phyloP scores from a whole-genome alignment of 2,113 vertebrate species.

The Zosterops hypoxanthus region DNA sequence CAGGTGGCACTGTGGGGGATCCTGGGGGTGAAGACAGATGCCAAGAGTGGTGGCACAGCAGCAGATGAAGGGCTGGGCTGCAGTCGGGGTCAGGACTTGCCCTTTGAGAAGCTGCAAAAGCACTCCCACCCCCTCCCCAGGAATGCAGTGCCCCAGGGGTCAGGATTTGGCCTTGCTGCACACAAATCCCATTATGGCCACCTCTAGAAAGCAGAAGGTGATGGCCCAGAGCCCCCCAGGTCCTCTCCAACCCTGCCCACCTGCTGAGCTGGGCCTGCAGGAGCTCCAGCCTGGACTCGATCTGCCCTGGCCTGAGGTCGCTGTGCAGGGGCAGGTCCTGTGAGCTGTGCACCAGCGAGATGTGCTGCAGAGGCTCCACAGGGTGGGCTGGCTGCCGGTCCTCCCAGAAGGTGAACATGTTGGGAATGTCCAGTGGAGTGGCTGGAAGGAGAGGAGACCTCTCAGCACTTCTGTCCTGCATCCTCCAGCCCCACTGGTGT shows the following conservation, averaged over 20 bases:
- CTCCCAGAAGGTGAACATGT: conserved; percentile 86
- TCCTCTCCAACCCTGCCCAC: conserved; percentile 60
- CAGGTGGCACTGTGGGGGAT: background rate
- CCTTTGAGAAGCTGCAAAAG: background rate
- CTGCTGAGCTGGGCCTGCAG: conserved; percentile 92
- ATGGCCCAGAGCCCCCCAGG: background rate
- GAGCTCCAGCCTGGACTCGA: conserved; percentile 88
- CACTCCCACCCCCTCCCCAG: background rate
- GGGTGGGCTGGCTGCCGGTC: conserved; percentile 72
- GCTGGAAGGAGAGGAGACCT: conserved; percentile 46
- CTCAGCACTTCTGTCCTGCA: background rate
- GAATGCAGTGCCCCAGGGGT: background rate
- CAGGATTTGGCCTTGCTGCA: background rate
- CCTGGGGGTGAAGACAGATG: background rate
- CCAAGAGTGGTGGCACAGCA: background rate
- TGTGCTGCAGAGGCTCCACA: conserved; percentile 73
- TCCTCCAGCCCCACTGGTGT: background rate
- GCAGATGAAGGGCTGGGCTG: background rate
- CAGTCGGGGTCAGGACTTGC: background rate
- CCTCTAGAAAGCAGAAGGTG: background rate
- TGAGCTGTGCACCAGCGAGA: conserved; percentile 69
- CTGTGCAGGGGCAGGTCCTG: conserved; percentile 32
- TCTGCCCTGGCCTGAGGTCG: conserved; percentile 77
- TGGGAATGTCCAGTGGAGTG: conserved; percentile 76
- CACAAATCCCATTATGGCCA: background rate